phyloP scores from a whole-genome alignment of 2,888 invertebrate genomes.

The Choristoneura rosaceana region DNA sequence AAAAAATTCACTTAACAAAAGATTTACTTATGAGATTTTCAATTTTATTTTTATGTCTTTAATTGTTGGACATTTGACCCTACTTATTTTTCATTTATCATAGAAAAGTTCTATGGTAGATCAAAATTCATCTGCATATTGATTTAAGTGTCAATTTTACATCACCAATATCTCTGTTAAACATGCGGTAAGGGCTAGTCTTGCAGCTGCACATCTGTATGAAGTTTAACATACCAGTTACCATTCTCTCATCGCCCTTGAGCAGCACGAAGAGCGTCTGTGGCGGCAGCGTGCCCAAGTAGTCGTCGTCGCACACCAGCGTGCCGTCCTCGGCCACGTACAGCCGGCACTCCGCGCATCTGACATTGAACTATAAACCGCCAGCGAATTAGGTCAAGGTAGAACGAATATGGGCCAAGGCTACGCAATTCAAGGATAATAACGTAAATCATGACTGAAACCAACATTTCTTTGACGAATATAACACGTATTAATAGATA shows the following conservation, averaged over 20 bases:
- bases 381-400: conserved; percentile 65
- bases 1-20: too few relatives aligned
- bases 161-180: not conserved
- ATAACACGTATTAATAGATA: too few relatives aligned
- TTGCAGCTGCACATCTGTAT: not conserved
- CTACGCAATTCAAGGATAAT: conserved; percentile 55
- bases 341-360: conserved; percentile 78
- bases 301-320: conserved; percentile 90
- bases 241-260: conserved; percentile 81
- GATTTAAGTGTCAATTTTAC: not conserved
- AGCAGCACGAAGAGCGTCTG: conserved; percentile 90
- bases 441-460: conserved; percentile 53
- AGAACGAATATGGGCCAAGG: conserved; percentile 69
- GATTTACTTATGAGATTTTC: too few relatives aligned
- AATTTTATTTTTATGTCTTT: too few relatives aligned
- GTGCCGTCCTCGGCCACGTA: conserved; percentile 89
- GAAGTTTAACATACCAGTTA: conserved; percentile 80
- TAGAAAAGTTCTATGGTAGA: too few relatives aligned
- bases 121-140: too few relatives aligned
- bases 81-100: not conserved
- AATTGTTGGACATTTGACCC: too few relatives aligned
- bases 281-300: conserved; percentile 89
- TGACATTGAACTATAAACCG: conserved; percentile 79
- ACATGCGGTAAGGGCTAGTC: not conserved
- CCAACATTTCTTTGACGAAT: conserved; percentile 28